Percentiles rank a stretch among this genome's conserved stretches.
Conservation (phyloP, 2,113 vertebrate genomes). For the Dascyllus trimaculatus region DNA sequence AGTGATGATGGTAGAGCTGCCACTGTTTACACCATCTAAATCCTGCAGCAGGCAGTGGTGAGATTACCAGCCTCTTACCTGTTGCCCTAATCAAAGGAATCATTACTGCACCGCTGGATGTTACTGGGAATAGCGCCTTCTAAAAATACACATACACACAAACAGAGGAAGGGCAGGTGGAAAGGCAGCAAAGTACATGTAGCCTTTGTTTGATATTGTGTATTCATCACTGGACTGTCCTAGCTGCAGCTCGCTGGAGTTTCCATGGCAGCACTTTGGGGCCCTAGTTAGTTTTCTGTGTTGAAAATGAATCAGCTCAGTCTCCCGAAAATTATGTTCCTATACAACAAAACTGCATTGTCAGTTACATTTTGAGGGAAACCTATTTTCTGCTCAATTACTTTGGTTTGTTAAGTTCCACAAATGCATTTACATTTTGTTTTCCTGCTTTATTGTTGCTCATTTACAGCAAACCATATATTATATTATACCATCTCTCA, state of each 20-base stretch:
- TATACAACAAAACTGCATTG: too few relatives aligned
- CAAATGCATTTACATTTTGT: too few relatives aligned
- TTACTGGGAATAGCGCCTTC: conserved; percentile 64
- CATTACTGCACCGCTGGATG: conserved; percentile 65
- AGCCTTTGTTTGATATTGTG: conserved; percentile 38
- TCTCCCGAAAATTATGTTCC: too few relatives aligned
- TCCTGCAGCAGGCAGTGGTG: conserved; percentile 54
- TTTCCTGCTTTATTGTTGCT: too few relatives aligned
- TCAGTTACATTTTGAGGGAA: too few relatives aligned
- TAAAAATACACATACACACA: conserved; percentile 58
- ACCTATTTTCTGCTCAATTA: too few relatives aligned
- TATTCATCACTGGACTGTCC: background rate
- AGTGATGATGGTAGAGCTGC: conserved; percentile 55
- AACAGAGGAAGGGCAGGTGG: conserved; percentile 4
- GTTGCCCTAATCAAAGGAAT: conserved; percentile 79
- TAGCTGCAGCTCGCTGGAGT: background rate
- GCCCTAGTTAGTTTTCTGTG: too few relatives aligned
- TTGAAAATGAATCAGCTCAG: too few relatives aligned
- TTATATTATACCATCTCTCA: too few relatives aligned
- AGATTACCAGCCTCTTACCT: conserved; percentile 78
- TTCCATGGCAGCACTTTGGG: conserved; percentile 30
- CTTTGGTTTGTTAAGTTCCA: too few relatives aligned
- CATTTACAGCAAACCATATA: too few relatives aligned
- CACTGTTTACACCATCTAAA: conserved; percentile 62
- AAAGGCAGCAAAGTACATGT: conserved; percentile 20